These are phyloP conservation scores for Xanthorhoe spadicearia DNA, from an alignment of 2,888 invertebrate genomes.

Conservation along the genomic window DNA sequence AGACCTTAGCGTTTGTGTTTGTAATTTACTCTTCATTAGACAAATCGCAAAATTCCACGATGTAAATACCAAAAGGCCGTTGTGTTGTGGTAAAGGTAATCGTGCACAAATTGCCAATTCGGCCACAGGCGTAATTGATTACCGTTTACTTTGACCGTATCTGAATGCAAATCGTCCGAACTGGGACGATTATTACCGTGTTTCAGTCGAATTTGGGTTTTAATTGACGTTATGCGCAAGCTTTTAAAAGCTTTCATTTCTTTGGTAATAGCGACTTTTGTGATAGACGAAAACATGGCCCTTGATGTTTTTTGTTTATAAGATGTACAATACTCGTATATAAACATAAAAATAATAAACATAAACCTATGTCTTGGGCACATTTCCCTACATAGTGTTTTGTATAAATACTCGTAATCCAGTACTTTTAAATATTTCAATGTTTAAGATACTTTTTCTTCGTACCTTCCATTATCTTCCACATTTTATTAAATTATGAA, in stretches of 20 bases:
- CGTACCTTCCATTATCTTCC: background rate
- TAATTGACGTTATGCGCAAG: background rate
- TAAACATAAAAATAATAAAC: too few species aligned
- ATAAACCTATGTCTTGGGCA: too few species aligned
- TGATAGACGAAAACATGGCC: too few species aligned
- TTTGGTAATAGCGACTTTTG: background rate
- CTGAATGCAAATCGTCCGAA: background rate
- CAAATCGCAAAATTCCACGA: background rate
- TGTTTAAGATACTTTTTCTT: background rate
- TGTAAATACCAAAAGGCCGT: background rate
- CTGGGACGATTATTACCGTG: background rate
- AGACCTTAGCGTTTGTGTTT: background rate
- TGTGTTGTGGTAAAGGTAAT: slow-evolving; percentile 11
- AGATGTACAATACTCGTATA: too few species aligned
- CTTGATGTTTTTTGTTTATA: too few species aligned
- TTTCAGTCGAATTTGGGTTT: background rate
- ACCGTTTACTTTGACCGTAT: slow-evolving; percentile 2
- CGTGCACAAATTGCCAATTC: slow-evolving; percentile 14
- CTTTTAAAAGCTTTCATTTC: background rate
- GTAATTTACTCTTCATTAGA: background rate
- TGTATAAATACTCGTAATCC: too few species aligned
- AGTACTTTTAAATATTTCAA: background rate
- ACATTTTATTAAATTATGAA: background rate
- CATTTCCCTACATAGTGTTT: too few species aligned
- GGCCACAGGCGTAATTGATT: slow-evolving; percentile 2